These are phyloP conservation scores for Beaufortia kweichowensis DNA, from an alignment of 2,113 vertebrate species.

Conservation along the genomic window DNA sequence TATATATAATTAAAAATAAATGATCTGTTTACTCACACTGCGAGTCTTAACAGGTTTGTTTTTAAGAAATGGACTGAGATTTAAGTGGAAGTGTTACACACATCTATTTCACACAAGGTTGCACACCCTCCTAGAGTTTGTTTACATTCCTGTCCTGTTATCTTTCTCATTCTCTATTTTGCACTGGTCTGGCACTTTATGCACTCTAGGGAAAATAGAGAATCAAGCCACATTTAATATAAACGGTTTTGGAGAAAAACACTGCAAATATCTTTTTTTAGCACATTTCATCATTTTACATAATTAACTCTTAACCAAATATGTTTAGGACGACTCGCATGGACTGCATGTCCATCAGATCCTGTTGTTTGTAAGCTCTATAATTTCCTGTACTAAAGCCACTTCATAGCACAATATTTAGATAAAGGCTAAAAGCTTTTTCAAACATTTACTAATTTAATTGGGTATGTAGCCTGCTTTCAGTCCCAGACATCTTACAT, in stretches of 20 bases:
- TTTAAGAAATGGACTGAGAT: not conserved
- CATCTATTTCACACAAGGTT: not conserved
- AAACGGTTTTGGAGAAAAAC: not conserved
- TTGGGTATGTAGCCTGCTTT: conserved; percentile 1
- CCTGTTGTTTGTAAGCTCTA: not conserved
- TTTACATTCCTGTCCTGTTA: conserved; percentile 43
- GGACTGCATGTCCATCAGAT: not conserved
- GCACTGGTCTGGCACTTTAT: not conserved
- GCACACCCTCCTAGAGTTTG: not conserved
- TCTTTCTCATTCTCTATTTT: not conserved
- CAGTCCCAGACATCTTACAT: not conserved
- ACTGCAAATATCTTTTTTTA: not conserved
- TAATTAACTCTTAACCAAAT: not conserved
- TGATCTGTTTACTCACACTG: not conserved
- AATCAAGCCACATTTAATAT: not conserved
- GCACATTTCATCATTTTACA: not conserved
- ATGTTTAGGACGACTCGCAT: not conserved
- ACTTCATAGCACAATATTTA: not conserved
- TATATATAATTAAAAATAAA: not conserved
- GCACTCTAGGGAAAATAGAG: not conserved
- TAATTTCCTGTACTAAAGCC: not conserved
- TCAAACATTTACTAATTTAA: not conserved
- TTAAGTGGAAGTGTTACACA: not conserved
- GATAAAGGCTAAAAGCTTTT: not conserved
- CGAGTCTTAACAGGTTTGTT: not conserved